Percentiles rank a stretch among this genome's conserved stretches.
phyloP scores from a whole-genome alignment of 2,113 vertebrate species.

The Planiliza haematocheilus region DNA sequence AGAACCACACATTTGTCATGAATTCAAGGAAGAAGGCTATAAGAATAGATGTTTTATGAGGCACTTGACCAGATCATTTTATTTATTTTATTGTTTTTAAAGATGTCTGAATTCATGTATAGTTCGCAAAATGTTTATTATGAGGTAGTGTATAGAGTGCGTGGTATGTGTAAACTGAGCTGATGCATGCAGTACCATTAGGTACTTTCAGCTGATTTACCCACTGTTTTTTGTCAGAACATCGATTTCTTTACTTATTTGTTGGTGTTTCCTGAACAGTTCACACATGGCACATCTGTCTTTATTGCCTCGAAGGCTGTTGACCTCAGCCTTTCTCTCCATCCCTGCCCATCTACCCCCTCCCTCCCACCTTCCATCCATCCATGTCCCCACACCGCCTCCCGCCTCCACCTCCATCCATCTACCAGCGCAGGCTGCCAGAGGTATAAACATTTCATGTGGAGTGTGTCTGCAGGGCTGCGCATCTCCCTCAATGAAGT shows the following conservation, averaged over 20 bases:
- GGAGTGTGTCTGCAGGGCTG: constrained; percentile 30
- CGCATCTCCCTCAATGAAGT: background rate
- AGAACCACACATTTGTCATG: background rate
- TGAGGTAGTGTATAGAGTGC: no score
- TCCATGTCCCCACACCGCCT: background rate
- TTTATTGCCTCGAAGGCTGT: constrained; percentile 38
- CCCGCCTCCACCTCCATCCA: background rate
- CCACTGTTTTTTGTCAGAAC: no score
- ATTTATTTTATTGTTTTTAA: no score
- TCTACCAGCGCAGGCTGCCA: constrained; percentile 16
- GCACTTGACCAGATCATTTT: no score
- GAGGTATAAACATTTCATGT: constrained; percentile 45
- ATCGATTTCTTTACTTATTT: background rate
- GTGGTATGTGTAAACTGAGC: no score
- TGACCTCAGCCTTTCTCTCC: constrained; percentile 36
- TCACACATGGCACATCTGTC: background rate
- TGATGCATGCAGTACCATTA: no score
- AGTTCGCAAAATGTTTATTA: no score
- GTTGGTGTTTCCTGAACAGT: background rate
- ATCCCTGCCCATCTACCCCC: constrained; percentile 20
- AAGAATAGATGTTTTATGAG: no score
- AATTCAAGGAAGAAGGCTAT: no score
- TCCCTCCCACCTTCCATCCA: no score
- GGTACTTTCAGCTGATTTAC: no score
- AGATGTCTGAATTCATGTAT: no score